Evolutionary conservation across 92 coral and sea anemone species (phyloP), one percentile per base, ranked within the genome.

Genomic region (Isaurus tuberculatus): DNA sequence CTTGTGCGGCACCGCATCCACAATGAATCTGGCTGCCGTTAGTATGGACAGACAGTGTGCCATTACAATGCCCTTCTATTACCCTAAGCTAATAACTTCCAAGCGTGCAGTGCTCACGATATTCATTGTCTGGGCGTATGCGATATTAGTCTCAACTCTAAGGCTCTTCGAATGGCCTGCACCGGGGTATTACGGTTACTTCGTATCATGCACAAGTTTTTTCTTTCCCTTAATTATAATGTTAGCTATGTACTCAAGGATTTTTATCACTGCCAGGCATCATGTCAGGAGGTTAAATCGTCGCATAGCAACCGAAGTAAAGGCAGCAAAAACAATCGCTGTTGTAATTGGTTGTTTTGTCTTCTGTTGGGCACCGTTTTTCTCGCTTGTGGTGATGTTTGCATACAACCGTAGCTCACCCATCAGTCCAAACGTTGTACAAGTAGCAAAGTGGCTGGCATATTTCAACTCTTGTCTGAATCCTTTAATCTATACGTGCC

Each of bases 1-100:
- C 60, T 67, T 93, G 37, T 93, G 97, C 27, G 97, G 94, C 26
- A 93, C 94, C 20, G 91, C 97, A 14, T 93, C 97, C 37, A 91
- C 89, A 14, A 93, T 93, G 97, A 93, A 93, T 79, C 81, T 93
- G n/a, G 89, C 94, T 27, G 97, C 97, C 60, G 97, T 93, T 11
- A 87, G 92, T 53, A 84, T 91, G n/a, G 97, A 93, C 72, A 83
- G 97, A 27, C 94, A 93, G 57, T 90, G 85, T 32, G 97, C 97
- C 30, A 93, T 93, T 43, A 91, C 94, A 27, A 90, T 83, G 79
- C 97, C 97, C 1, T 83, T 93, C 40, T 86, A 80, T 67, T 93
- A 93, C 75, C 92, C 91, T 23, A 84, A 75, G 32, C 84, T 88
- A 15, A 88, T 93, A 91, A 88, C 94, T 8, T 77, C 97, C 28